Evolutionary conservation across 2,113 vertebrate species (phyloP), one percentile per base, ranked within the genome.

Genomic region (Paracanthobrama guichenoti): DNA sequence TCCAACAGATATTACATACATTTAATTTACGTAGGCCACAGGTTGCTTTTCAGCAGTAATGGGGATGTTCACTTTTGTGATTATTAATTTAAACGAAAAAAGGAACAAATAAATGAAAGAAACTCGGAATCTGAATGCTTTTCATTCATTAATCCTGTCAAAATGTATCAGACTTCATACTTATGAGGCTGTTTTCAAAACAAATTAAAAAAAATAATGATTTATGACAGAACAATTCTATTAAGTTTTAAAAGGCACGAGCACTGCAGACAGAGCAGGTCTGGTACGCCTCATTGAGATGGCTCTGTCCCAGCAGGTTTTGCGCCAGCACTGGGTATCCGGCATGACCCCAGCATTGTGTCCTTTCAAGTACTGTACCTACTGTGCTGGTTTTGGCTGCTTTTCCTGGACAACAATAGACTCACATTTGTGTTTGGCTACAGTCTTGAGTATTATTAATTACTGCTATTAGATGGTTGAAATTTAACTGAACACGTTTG

Each of bases 321-420:
- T 77, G 46, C 1, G 20, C 74, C 50, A 77, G 53, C 28, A 59
- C 20, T 59, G 53, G 53, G 50, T 9, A 59, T 77, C 53, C 75
- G 48, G 75, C 75, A 39, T 59, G 75, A 77, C 75, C 75, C 75
- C 31, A 57, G 31, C 53, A 59, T 77, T 77, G 75, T 77, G 75
- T 77, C 31, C 28, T 77, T 39, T 77, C 75, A 77, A 77, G 53
- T 57, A 39, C 75, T 77, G 50, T 42, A 57, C 75, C 53, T 42
- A 59, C 75, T 77, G 75, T 77, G 75, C 53, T 77, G 53, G 11
- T 22, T 59, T 77, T 77, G 75, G 50, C 75, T 59, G 75, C 26
- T n/a, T 77, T 75, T 77, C 50, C 50, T 77, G 73, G 75, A 77
- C 75, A 77, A 42, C 75, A 77, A 77, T 77, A 18, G 28, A 39